A percentile compares a stretch with the other conserved stretches of the same genome.
Conservation (phyloP, 2,888 invertebrate genomes). For the Athrips mouffetella region DNA sequence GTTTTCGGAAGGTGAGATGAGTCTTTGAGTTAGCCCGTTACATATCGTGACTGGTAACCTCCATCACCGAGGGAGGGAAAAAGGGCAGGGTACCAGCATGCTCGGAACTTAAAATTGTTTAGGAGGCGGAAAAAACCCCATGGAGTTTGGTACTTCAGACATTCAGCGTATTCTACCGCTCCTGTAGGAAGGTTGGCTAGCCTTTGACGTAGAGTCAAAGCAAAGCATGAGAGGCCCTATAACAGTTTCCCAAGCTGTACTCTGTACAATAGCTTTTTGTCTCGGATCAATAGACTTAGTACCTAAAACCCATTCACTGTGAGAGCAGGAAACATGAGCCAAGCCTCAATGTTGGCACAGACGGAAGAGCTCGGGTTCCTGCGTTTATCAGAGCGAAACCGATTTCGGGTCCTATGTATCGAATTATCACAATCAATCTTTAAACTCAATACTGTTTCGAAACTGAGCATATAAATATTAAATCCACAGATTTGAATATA, state of each 20-base stretch:
- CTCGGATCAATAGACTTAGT: constrained; percentile 46
- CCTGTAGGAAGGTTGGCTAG: too few relatives aligned
- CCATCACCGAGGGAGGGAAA: too few relatives aligned
- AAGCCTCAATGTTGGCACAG: constrained; percentile 80
- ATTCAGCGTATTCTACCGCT: too few relatives aligned
- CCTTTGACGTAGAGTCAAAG: too few relatives aligned
- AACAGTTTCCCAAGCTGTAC: constrained; percentile 44
- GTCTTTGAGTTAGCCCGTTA: too few relatives aligned
- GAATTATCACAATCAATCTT: constrained; percentile 14
- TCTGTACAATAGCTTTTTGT: constrained; percentile 61
- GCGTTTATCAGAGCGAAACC: constrained; percentile 78
- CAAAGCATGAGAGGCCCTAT: not conserved
- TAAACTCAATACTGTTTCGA: constrained; percentile 12
- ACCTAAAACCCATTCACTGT: constrained; percentile 47
- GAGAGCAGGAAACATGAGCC: constrained; percentile 82
- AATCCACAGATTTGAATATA: not conserved
- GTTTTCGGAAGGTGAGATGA: too few relatives aligned
- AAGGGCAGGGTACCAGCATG: too few relatives aligned
- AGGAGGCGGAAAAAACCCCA: too few relatives aligned
- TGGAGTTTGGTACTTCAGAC: too few relatives aligned
- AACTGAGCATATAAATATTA: not conserved
- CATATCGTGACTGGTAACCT: too few relatives aligned
- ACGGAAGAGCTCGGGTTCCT: constrained; percentile 81
- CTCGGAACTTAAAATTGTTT: too few relatives aligned
- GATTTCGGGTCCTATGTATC: constrained; percentile 48